phyloP scores from a whole-genome alignment of 2,888 invertebrate species.

The Tiphia femorata region DNA sequence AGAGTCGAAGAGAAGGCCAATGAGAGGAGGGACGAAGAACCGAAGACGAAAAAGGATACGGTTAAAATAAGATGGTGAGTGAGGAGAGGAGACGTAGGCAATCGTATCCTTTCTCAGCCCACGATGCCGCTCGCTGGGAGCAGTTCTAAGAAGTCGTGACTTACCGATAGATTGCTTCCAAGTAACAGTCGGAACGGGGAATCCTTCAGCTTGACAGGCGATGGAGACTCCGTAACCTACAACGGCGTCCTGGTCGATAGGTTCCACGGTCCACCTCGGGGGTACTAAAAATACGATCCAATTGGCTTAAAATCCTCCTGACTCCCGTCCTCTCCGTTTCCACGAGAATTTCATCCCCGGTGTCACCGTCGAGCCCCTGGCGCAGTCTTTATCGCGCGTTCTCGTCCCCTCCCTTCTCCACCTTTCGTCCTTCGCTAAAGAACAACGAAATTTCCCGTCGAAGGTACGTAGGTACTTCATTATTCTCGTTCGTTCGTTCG shows the following conservation, averaged over 20 bases:
- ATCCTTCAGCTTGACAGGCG: slow-evolving; percentile 82
- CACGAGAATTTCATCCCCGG: slow-evolving; percentile 21
- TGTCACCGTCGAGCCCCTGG: too few species aligned
- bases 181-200: slow-evolving; percentile 76
- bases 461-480: too few species aligned
- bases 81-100: background rate
- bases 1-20: background rate
- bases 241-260: slow-evolving; percentile 79
- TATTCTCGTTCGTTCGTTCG: too few species aligned
- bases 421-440: background rate
- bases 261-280: slow-evolving; percentile 81
- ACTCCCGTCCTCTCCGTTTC: slow-evolving; percentile 15
- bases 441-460: too few species aligned
- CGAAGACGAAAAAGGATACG: background rate
- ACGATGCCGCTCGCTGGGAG: background rate
- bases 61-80: background rate
- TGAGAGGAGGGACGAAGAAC: background rate
- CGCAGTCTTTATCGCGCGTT: too few species aligned
- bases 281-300: slow-evolving; percentile 74
- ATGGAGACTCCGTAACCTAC: slow-evolving; percentile 79
- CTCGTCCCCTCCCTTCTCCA: slow-evolving; percentile 4
- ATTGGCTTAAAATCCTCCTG: slow-evolving; percentile 47
- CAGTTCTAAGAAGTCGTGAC: slow-evolving; percentile 36
- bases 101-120: too few species aligned
- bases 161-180: slow-evolving; percentile 73